Evolutionary conservation across 2,113 vertebrate species (phyloP).

Genomic region (Syrrhaptes paradoxus): DNA sequence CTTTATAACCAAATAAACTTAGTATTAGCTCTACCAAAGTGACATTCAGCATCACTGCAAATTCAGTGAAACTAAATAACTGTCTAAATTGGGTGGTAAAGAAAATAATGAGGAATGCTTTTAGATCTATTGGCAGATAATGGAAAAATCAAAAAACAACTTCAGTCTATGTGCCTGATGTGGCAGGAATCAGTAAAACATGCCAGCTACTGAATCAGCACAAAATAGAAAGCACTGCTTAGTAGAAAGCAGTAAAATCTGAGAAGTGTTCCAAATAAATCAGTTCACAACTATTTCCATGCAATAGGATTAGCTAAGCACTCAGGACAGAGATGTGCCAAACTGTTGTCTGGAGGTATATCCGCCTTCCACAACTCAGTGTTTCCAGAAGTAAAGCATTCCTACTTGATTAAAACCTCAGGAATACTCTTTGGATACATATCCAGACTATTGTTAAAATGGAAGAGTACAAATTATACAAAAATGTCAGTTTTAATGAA

Average conservation of each 20-base stretch:
- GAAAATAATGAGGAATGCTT: constrained; percentile 57
- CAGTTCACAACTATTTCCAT: not conserved
- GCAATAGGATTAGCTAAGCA: not conserved
- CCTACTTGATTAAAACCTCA: not conserved
- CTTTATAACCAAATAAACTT: not conserved
- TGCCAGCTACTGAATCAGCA: not conserved
- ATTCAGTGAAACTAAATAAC: constrained; percentile 16
- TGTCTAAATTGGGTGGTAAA: constrained; percentile 19
- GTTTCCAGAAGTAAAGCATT: not conserved
- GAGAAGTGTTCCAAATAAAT: not conserved
- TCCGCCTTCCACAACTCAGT: not conserved
- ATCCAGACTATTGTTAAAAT: not conserved
- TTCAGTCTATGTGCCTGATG: not conserved
- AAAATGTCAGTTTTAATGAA: not conserved
- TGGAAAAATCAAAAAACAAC: constrained; percentile 33
- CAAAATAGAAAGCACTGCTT: not conserved
- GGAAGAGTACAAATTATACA: not conserved
- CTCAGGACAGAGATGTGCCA: not conserved
- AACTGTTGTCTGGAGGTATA: not conserved
- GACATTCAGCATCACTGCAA: not conserved
- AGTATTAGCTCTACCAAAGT: not conserved
- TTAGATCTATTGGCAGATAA: constrained; percentile 50
- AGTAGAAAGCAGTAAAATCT: not conserved
- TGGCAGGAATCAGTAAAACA: not conserved
- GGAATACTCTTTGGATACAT: not conserved